phyloP scores from a whole-genome alignment of 2,797 vertebrate genomes.

The Babyrousa celebensis region DNA sequence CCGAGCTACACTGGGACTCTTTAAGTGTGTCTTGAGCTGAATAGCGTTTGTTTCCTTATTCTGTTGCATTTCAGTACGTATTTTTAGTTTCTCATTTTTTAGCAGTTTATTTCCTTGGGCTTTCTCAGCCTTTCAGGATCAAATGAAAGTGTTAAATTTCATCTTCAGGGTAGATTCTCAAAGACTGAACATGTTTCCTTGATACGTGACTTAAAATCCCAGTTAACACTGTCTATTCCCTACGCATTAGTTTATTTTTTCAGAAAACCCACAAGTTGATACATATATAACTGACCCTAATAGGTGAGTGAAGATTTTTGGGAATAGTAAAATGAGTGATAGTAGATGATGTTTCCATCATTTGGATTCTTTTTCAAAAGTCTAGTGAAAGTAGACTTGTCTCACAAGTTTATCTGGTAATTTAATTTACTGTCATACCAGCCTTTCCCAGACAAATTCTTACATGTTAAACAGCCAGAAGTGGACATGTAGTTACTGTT shows the following conservation, averaged over 20 bases:
- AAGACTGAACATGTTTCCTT: not conserved
- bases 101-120: not conserved
- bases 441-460: not conserved
- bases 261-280: not conserved
- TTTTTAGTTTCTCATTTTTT: not conserved
- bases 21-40: not conserved
- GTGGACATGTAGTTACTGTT: not conserved
- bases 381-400: not conserved
- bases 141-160: conserved; percentile 16
- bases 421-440: conserved; percentile 13
- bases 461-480: not conserved
- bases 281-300: not conserved
- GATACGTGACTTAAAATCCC: not conserved
- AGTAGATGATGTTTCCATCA: not conserved
- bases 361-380: conserved; percentile 43
- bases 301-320: not conserved
- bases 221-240: not conserved
- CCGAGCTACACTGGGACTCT: not conserved
- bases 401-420: not conserved
- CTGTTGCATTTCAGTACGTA: not conserved
- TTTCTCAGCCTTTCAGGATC: not conserved
- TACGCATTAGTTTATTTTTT: not conserved
- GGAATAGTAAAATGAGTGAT: not conserved
- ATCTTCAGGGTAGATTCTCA: not conserved
- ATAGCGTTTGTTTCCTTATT: not conserved